Percentiles rank a stretch among this genome's conserved stretches.
Evolutionary conservation across 2,888 invertebrate species (phyloP).

Genomic region (Druceiella hillmani): DNA sequence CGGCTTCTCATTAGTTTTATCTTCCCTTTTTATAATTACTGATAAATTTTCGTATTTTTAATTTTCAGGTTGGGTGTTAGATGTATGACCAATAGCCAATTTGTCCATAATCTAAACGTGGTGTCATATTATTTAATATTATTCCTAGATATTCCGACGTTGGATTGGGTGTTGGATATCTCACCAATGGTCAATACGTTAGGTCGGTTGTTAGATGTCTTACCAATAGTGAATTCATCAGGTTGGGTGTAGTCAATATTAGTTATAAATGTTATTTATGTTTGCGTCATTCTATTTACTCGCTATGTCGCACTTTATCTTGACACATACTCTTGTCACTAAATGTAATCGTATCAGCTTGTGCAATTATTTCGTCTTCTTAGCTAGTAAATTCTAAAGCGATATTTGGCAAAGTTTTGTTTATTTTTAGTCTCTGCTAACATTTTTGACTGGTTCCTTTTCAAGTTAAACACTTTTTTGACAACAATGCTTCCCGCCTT

Average conservation of each 20-base stretch:
- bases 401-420: conserved; percentile 9
- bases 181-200: too few relatives aligned
- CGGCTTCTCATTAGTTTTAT: conserved; percentile 5
- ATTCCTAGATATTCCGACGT: too few relatives aligned
- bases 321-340: conserved; percentile 9
- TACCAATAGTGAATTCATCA: too few relatives aligned
- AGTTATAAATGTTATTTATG: conserved; percentile 9
- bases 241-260: conserved; percentile 7
- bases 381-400: conserved; percentile 7
- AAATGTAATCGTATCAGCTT: conserved; percentile 11
- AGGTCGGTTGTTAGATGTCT: too few relatives aligned
- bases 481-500: conserved; percentile 7
- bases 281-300: conserved; percentile 9
- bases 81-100: conserved; percentile 6
- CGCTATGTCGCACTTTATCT: conserved; percentile 10
- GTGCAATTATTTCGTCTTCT: conserved; percentile 8
- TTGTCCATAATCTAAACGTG: conserved; percentile 6
- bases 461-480: conserved; percentile 2
- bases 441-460: conserved; percentile 4
- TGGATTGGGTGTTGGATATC: too few relatives aligned
- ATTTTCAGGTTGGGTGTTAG: conserved; percentile 6
- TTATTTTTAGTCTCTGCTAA: conserved; percentile 5
- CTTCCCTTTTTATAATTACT: conserved; percentile 8
- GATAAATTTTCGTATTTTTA: conserved; percentile 6
- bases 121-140: too few relatives aligned